phyloP scores from a whole-genome alignment of 2,888 invertebrate species.

The Imbricaverruca yamaguchii region DNA sequence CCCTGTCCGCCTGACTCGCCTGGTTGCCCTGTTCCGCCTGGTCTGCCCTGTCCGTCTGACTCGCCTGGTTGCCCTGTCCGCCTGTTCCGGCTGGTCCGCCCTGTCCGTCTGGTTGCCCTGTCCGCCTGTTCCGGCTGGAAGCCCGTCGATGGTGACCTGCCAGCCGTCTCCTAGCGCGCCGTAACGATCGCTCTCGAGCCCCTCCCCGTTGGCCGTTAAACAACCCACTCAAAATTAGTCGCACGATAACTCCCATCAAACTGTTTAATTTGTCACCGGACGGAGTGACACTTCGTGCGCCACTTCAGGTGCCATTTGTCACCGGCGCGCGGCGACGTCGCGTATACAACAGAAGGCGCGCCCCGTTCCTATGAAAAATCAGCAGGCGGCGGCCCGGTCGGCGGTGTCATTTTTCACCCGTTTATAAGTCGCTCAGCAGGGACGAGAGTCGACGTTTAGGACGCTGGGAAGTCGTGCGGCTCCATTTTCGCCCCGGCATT shows the following conservation, averaged over 20 bases:
- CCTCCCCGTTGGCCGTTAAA: background rate
- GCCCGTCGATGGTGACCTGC: too few species aligned
- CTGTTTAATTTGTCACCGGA: conserved; percentile 10
- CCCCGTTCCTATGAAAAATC: background rate
- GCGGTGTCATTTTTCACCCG: background rate
- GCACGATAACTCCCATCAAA: background rate
- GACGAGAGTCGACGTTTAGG: background rate
- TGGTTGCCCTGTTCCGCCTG: too few species aligned
- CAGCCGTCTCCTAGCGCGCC: too few species aligned
- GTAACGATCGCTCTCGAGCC: background rate
- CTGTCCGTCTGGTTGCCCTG: too few species aligned
- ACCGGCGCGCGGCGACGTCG: background rate
- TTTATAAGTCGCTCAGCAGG: background rate
- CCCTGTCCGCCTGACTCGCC: too few species aligned
- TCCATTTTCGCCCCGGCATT: too few species aligned
- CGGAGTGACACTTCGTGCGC: background rate
- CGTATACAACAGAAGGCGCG: background rate
- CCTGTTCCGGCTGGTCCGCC: too few species aligned
- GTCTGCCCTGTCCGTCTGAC: too few species aligned
- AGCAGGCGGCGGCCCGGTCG: background rate
- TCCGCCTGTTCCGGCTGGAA: too few species aligned
- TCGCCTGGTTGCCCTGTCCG: too few species aligned
- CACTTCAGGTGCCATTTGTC: conserved; percentile 13
- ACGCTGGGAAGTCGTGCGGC: too few species aligned
- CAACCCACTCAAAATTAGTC: conserved; percentile 2